These are phyloP conservation scores for Colletes latitarsis DNA, from an alignment of 1,140 invertebrate genomes.

Conservation along the genomic window DNA sequence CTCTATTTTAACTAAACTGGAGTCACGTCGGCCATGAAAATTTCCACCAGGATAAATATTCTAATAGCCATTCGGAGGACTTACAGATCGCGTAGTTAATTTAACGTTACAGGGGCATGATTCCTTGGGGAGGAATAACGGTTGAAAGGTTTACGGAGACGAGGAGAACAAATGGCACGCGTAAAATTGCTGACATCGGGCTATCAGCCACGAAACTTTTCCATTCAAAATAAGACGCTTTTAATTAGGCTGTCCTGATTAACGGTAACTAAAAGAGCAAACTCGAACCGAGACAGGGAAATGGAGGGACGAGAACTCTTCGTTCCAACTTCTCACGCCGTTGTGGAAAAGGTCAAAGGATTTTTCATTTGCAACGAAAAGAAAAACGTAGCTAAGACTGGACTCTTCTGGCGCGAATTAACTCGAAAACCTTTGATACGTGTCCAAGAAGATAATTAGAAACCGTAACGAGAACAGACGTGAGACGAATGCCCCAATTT, in stretches of 20 bases:
- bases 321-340: not conserved
- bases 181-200: not conserved
- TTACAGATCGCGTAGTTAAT: not conserved
- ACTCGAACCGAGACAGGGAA: not conserved
- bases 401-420: not conserved
- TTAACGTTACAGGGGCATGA: too few species aligned
- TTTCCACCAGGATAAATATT: not conserved
- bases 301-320: not conserved
- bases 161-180: too few species aligned
- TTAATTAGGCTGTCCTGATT: conserved; percentile 14
- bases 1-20: not conserved
- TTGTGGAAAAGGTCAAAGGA: too few species aligned
- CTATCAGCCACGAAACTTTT: not conserved
- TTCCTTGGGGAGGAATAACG: too few species aligned
- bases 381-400: not conserved
- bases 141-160: not conserved
- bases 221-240: not conserved
- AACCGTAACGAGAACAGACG: not conserved
- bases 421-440: not conserved
- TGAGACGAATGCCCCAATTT: too few species aligned
- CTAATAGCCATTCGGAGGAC: not conserved
- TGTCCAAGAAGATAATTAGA: not conserved
- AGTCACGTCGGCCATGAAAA: not conserved
- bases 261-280: not conserved
- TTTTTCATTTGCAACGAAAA: not conserved